Base-by-base conservation (phyloP, 2,888 invertebrate genomes). In the Priocnemis perturbator region DNA sequence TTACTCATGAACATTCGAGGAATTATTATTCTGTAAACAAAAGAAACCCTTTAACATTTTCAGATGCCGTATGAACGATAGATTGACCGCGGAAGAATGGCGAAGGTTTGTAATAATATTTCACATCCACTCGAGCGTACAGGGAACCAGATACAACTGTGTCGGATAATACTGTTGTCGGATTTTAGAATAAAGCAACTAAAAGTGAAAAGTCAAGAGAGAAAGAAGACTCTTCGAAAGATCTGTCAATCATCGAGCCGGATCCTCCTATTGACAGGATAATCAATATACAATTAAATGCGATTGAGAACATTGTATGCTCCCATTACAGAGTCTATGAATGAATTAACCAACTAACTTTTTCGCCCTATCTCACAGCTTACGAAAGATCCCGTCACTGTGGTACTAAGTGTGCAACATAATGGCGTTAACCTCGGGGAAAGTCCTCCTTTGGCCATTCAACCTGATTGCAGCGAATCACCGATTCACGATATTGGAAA, bases 221-320 rank as follows among this genome's bases (percentile, higher is more conserved):
- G 37, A 9, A 37, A 37, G 37, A 37, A 11, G 37, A 37, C 14
- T 3, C 7, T 9, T 1, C 4, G 37, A 37, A 11, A 37, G 37
- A 37, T 37, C 1, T 9, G 14, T 37, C 37, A 37, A 37, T 37
- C 37, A 11, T 1, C 37, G 37, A 37, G 17, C 53, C 53, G 47
- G 60, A 66, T 1, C 47, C 47, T 2, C 11, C 26, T 0, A 19
- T 14, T 9, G 69, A 79, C 5, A 69, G 64, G 11, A 61, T 58
- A 26, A 71, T 86, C 23, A 66, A 74, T 50, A 76, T 86, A 52
- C 53, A 21, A 21, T 57, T 86, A n/a, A 58, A 81, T 9, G 64
- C 74, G 9, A 81, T 86, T 14, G 81, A 86, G 62, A 86, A 86
- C 71, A 63, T 86, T 26, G 86, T 86, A 73, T 79, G 83, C 78